Evolutionary conservation across 1,140 invertebrate species (phyloP), one percentile per base, ranked within the genome.

Genomic region (Papilio aristodemus): DNA sequence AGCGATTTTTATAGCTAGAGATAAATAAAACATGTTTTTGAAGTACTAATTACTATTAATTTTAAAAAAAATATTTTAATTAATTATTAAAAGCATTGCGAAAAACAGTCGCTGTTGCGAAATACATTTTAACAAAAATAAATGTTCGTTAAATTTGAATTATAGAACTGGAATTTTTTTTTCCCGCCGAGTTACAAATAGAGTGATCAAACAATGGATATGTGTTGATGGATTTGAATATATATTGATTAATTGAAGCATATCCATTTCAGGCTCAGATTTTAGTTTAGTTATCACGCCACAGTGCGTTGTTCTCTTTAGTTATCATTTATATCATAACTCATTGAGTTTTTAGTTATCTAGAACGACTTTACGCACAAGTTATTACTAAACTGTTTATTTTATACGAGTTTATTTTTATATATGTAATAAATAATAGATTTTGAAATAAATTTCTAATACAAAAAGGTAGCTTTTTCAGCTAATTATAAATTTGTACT

Each of bases 61-160:
- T n/a, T n/a, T n/a, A n/a, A n/a, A n/a, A n/a, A n/a, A 8, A 14
- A n/a, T 60, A 19, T 69, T 2, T 64, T 46, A 60, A 17, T 19
- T 22, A 19, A 22, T 57, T 27, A 46, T 66, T 41, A 11, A 13
- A 62, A 62, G 70, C 68, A 46, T 32, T 74, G 68, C 62, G 63
- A 67, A 43, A 60, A 70, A 2, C 58, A 25, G 11, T 37, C 11
- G 59, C 59, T 62, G 17, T 4, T 17, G 59, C 27, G 27, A 37
- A 3, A 1, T 39, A 13, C 11, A 13, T 39, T 39, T 7, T 0
- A 43, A 43, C 17, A 7, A 43, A 43, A 7, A 17, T 14, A 13
- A 5, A 41, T 41, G 5, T 41, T 41, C 13, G 39, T 41, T 5
- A 5, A 7, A 17, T 43, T 43, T 43, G 5, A 14, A 14, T 7